Evolutionary conservation across 1,140 invertebrate genomes (phyloP).

Genomic region (Zaprionus vittiger): DNA sequence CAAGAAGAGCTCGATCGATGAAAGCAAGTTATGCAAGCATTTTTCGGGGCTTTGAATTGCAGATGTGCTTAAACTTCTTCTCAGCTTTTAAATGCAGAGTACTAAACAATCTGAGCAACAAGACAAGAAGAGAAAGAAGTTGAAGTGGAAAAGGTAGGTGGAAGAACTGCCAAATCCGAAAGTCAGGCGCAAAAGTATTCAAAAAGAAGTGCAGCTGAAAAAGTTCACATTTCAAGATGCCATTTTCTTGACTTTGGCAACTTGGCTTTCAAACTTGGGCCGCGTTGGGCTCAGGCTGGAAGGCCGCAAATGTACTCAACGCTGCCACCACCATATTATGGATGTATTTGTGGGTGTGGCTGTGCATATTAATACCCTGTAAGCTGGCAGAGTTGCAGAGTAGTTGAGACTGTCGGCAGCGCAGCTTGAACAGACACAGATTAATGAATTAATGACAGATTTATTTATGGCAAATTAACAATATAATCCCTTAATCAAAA

Average conservation of each 20-base stretch:
- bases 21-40: slow-evolving; percentile 40
- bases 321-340: slow-evolving; percentile 25
- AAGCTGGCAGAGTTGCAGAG: neutral
- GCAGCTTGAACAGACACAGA: neutral
- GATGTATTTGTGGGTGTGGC: slow-evolving; percentile 24
- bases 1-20: slow-evolving; percentile 22
- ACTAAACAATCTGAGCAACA: slow-evolving; percentile 24
- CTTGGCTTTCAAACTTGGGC: slow-evolving; percentile 66
- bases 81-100: slow-evolving; percentile 74
- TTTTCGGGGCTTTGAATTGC: slow-evolving; percentile 71
- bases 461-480: no score
- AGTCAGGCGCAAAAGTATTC: slow-evolving; percentile 80
- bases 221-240: slow-evolving; percentile 80
- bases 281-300: slow-evolving; percentile 30
- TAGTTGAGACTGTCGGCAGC: no score
- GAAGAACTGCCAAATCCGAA: slow-evolving; percentile 40
- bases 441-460: no score
- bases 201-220: slow-evolving; percentile 78
- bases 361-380: slow-evolving; percentile 43
- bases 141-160: neutral
- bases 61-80: slow-evolving; percentile 60
- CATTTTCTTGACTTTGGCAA: slow-evolving; percentile 73
- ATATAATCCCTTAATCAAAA: no score
- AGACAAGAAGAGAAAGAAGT: neutral
- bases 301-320: slow-evolving; percentile 44